phyloP scores from a whole-genome alignment of 1,140 invertebrate species.

The Augochlora pura region DNA sequence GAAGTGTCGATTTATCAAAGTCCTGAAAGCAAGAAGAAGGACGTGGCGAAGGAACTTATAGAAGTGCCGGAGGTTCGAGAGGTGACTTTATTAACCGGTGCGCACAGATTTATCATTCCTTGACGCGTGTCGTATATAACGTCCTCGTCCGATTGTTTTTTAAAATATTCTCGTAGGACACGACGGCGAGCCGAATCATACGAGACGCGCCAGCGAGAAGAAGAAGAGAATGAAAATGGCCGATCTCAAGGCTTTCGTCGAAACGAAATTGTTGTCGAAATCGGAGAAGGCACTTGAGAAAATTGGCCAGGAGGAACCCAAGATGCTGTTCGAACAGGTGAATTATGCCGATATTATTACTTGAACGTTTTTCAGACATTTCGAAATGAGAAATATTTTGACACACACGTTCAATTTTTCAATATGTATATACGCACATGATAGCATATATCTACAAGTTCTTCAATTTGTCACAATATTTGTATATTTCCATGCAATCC shows the following conservation, averaged over 20 bases:
- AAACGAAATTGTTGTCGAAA: constrained; percentile 93
- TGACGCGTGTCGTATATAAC: not conserved
- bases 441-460: no score
- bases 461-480: no score
- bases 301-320: constrained; percentile 89
- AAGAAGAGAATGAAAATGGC: constrained; percentile 94
- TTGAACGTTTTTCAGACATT: no score
- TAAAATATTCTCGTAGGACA: constrained; percentile 67
- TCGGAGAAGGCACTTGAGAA: constrained; percentile 95
- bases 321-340: constrained; percentile 81
- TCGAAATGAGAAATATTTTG: no score
- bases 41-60: constrained; percentile 87
- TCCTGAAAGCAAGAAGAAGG: constrained; percentile 85
- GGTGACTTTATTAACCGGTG: constrained; percentile 81
- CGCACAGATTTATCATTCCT: not conserved
- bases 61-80: constrained; percentile 87
- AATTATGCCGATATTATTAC: constrained; percentile 24
- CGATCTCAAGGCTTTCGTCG: constrained; percentile 93
- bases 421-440: no score
- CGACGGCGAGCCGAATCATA: constrained; percentile 83
- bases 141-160: not conserved
- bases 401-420: no score
- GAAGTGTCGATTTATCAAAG: constrained; percentile 92
- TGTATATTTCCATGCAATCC: no score
- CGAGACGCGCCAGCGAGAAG: constrained; percentile 89